phyloP scores from a whole-genome alignment of 1,140 invertebrate species.

The Patella vulgata region DNA sequence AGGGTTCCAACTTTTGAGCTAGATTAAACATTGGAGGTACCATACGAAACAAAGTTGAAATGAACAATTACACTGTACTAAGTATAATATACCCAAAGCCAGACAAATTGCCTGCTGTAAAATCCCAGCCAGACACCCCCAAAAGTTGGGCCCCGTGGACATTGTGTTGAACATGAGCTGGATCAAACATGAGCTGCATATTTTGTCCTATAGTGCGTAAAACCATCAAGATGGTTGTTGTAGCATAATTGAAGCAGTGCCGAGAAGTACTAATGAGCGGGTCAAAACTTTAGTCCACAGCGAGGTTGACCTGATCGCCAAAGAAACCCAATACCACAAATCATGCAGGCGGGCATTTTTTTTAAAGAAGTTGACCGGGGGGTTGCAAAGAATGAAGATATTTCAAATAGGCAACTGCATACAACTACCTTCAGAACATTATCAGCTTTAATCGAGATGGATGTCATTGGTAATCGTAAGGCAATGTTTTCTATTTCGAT shows the following conservation, averaged over 20 bases:
- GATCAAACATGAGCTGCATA: too few relatives aligned
- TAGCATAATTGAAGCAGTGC: conserved; percentile 2
- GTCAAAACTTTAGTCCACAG: conserved; percentile 9
- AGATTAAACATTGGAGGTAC: too few relatives aligned
- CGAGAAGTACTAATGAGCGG: conserved; percentile 6
- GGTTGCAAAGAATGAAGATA: too few relatives aligned
- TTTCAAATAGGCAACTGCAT: not conserved
- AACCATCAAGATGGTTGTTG: conserved; percentile 12
- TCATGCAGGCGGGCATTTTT: conserved; percentile 9
- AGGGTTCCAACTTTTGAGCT: too few relatives aligned
- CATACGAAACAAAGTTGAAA: too few relatives aligned
- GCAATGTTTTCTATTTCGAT: conserved; percentile 2
- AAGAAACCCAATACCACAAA: conserved; percentile 26
- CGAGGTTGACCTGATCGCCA: conserved; percentile 21
- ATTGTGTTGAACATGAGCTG: too few relatives aligned
- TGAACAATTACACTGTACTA: too few relatives aligned
- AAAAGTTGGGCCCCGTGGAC: too few relatives aligned
- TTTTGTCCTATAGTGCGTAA: conserved; percentile 12
- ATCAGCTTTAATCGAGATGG: conserved; percentile 10
- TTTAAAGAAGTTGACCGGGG: not conserved
- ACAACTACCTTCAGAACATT: not conserved
- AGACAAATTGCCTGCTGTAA: too few relatives aligned
- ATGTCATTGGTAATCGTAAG: conserved; percentile 6
- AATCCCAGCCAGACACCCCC: too few relatives aligned
- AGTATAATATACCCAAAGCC: too few relatives aligned